Percentiles rank a stretch among this genome's conserved stretches.
Conservation (phyloP, 2,888 invertebrate species). For the Xestia rhomboidea region DNA sequence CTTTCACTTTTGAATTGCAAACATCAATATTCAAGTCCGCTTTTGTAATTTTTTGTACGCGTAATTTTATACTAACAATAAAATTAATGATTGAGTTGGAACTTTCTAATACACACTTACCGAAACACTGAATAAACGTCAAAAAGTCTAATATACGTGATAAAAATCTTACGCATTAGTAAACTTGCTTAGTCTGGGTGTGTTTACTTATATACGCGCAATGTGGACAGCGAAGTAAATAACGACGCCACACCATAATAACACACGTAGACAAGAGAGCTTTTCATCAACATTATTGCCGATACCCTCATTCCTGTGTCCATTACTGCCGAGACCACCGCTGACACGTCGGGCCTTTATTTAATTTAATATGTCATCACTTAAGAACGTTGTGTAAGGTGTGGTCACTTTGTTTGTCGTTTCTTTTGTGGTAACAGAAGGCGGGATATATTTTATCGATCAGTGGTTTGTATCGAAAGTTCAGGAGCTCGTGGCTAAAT, state of each 20-base stretch:
- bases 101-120: background rate
- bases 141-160: background rate
- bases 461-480: background rate
- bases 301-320: constrained; percentile 45
- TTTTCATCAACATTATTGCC: constrained; percentile 45
- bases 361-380: constrained; percentile 42
- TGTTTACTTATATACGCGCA: background rate
- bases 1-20: too few relatives aligned
- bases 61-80: background rate
- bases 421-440: background rate
- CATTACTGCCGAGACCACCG: constrained; percentile 43
- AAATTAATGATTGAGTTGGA: background rate
- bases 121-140: background rate
- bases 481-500: background rate
- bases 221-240: constrained; percentile 29
- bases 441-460: constrained; percentile 37
- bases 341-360: constrained; percentile 33
- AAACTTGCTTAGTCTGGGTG: background rate
- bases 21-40: too few relatives aligned
- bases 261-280: constrained; percentile 32
- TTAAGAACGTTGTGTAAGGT: constrained; percentile 18
- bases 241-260: constrained; percentile 1
- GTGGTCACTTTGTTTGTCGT: constrained; percentile 16
- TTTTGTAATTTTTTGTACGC: too few relatives aligned
- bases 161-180: background rate